phyloP scores from a whole-genome alignment of 2,888 invertebrate species.

The Deroplatys truncata region DNA sequence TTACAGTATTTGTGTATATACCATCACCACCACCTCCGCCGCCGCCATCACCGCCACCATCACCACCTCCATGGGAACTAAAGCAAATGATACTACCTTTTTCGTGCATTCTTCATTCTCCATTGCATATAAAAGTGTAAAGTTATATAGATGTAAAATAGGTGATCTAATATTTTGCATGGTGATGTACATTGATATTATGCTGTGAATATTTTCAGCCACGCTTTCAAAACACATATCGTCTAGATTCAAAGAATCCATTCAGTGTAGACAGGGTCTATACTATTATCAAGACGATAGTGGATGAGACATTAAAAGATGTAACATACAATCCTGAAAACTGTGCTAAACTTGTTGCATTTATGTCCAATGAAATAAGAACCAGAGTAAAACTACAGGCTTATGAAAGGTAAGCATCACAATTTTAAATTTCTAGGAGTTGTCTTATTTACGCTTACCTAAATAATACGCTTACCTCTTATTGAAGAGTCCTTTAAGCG shows the following conservation, averaged over 20 bases:
- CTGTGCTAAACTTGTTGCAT: constrained; percentile 53
- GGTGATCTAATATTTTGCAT: background rate
- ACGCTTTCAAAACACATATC: constrained; percentile 53
- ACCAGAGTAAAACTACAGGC: constrained; percentile 59
- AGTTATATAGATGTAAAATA: too few relatives aligned
- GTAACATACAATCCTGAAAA: constrained; percentile 57
- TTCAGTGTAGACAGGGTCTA: constrained; percentile 60
- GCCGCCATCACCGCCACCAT: too few relatives aligned
- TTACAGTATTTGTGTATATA: too few relatives aligned
- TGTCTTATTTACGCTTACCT: too few relatives aligned
- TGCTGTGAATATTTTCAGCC: background rate
- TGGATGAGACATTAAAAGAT: constrained; percentile 55
- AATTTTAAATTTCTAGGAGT: background rate
- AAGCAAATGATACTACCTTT: too few relatives aligned
- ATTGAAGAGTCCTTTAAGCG: too few relatives aligned
- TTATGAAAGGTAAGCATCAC: constrained; percentile 57
- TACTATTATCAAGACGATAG: constrained; percentile 54
- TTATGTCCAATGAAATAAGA: constrained; percentile 57
- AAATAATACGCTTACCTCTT: too few relatives aligned
- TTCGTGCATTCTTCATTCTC: too few relatives aligned
- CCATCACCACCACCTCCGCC: too few relatives aligned
- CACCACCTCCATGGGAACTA: too few relatives aligned
- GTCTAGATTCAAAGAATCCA: constrained; percentile 57
- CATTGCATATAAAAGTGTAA: too few relatives aligned
- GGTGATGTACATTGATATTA: background rate